Evolutionary conservation across 1,140 invertebrate species (phyloP).

Genomic region (Coenobita brevimanus): DNA sequence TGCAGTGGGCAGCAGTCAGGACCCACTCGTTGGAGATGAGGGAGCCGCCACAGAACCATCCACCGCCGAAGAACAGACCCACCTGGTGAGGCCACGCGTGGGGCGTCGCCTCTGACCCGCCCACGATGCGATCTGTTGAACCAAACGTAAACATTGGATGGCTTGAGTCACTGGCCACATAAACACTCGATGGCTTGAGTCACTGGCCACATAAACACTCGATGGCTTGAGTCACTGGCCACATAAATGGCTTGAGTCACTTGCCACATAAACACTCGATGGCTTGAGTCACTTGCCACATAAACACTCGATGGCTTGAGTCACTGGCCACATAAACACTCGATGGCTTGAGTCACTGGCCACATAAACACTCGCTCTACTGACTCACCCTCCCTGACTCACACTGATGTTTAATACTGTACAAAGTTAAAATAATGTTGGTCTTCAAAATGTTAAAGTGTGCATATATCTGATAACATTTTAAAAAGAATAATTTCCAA

Average conservation of each 20-base stretch:
- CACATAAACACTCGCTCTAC: too few relatives aligned
- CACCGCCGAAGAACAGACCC: constrained; percentile 30
- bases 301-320: not conserved
- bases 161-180: too few relatives aligned
- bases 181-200: not conserved
- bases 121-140: constrained; percentile 18
- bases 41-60: constrained; percentile 47
- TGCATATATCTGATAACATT: too few relatives aligned
- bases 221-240: not conserved
- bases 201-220: not conserved
- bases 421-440: too few relatives aligned
- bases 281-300: too few relatives aligned
- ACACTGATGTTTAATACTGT: too few relatives aligned
- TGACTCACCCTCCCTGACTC: too few relatives aligned
- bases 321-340: not conserved
- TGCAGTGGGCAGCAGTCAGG: constrained; percentile 42
- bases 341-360: not conserved
- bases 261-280: too few relatives aligned
- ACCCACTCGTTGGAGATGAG: constrained; percentile 51
- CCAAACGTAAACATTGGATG: too few relatives aligned
- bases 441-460: too few relatives aligned
- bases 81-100: constrained; percentile 44
- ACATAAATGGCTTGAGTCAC: too few relatives aligned
- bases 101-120: constrained; percentile 9
- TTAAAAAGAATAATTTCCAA: too few relatives aligned